Base-by-base conservation (phyloP, 2,113 vertebrate genomes). In the Rhagologus leucostigma region DNA sequence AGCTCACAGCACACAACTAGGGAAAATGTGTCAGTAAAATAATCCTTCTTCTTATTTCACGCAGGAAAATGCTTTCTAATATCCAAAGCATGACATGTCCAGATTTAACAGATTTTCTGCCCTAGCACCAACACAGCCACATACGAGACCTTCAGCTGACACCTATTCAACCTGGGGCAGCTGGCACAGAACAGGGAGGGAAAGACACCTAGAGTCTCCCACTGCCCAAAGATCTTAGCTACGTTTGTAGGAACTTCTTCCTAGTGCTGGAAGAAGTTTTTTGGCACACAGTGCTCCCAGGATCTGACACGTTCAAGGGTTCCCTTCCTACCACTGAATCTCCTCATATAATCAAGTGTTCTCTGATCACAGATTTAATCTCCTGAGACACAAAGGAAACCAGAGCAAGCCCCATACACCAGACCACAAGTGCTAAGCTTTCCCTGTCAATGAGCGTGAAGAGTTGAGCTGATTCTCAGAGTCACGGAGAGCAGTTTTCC, bases 401-500 rank as follows among this genome's bases (percentile, higher is more conserved):
- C 16, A 62, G 88, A 80, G 14, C 24, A 64, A 79, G 20, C 29
- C 37, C 46, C 26, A 16, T 6, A 23, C 39, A 64, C 7, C 74
- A 87, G 30, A 53, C 13, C 32, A 68, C 35, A 27, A 0, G 3
- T n/a, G 13, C 39, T 47, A n/a, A 63, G 32, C 39, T 74, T 70
- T 49, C 41, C n/a, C 8, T 6, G 6, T 42, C n/a, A 77, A 10
- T 14, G 15, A 1, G 18, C 0, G 0, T 10, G 3, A 55, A 30
- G 27, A 64, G 29, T 2, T 73, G 16, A 87, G 74, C 21, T 30
- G 32, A 64, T 71, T 24, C 77, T 89, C 71, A 75, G 21, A 47
- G 20, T 55, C 74, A 13, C 2, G 2, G 27, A 71, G 23, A 71
- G 8, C 30, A 4, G 0, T 37, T 41, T 65, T 73, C 46, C 24